A percentile compares a stretch with the other conserved stretches of the same genome.
These are phyloP conservation scores for Sciurus carolinensis DNA, from an alignment of 2,797 vertebrate species.

Conservation along the genomic window DNA sequence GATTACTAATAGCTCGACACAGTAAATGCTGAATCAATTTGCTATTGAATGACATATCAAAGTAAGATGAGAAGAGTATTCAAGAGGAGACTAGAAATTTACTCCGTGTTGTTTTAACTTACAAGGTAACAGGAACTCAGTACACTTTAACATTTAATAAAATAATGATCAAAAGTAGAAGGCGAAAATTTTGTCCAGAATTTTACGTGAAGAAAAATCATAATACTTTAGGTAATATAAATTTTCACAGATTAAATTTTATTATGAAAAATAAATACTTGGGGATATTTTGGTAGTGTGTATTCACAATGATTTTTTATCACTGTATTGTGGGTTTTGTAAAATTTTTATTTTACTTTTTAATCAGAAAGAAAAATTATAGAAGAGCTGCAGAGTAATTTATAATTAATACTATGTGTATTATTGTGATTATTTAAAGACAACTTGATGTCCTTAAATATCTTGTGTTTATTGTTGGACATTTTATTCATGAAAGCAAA, in stretches of 20 bases:
- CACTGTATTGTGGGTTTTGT: not conserved
- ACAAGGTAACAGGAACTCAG: not conserved
- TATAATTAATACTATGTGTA: not conserved
- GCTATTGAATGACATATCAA: not conserved
- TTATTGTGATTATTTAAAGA: constrained; percentile 12
- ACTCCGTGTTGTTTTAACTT: not conserved
- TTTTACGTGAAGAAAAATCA: not conserved
- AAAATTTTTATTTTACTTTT: not conserved
- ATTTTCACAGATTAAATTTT: not conserved
- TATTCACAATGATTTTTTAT: not conserved
- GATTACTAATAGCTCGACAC: not conserved
- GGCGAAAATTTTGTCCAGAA: not conserved
- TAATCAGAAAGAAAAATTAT: not conserved
- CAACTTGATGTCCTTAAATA: not conserved
- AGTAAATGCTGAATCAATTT: not conserved
- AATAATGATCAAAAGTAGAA: not conserved
- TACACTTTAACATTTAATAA: not conserved
- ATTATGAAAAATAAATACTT: not conserved
- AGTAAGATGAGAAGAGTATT: not conserved
- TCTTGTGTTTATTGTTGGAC: not conserved
- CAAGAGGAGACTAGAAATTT: not conserved
- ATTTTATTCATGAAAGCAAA: not conserved
- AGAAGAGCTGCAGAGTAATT: not conserved
- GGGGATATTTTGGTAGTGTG: not conserved
- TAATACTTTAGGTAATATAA: not conserved